Base-by-base conservation (phyloP, 2,888 invertebrate genomes). In the Chrysolina americana region DNA sequence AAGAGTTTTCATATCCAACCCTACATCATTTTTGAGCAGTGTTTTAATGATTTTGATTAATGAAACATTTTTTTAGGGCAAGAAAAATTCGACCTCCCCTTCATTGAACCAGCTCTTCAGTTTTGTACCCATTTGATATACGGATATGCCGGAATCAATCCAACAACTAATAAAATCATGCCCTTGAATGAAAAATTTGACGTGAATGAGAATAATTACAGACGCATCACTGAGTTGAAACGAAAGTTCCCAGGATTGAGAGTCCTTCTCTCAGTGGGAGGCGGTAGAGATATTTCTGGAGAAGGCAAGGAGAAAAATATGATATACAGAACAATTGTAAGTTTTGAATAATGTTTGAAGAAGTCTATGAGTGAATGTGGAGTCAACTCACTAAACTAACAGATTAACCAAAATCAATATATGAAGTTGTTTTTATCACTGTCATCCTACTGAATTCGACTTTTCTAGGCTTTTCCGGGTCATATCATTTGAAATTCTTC, bases 61-160 rank as follows among this genome's bases (percentile, higher is more conserved):
- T 3, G 8, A 36, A 36, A 3, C 2, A 3, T 36, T 36, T 76
- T 89, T 87, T 83, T 88, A 95, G 96, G 94, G 82, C 92, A 94
- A 86, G 94, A 94, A 64, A 95, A 95, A 84, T 92, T 95, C 87
- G 91, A 93, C 84, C 87, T 94, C 0, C 86, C 89, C 56, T 95
- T 95, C 85, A 83, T 96, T 84, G 93, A 93, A 79, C 92, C 94
- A 0, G 95, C 94, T 0, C 87, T 95, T 23, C 90, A 93, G 41
- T 93, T 94, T 87, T 96, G 96, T 88, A 92, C 94, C 0, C 95
- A 95, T 85, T 84, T 96, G 78, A 88, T 95, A 23, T 96, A 96
- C 85, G 95, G 95, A 23, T 94, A 90, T 83, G 95, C 95, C 28
- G 94, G 93, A 17, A 90, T 96, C 65, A 93, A 94, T 82, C 90